A percentile compares a stretch with the other conserved stretches of the same genome.
phyloP scores from a whole-genome alignment of 2,797 vertebrate genomes.

The Pampus argenteus region DNA sequence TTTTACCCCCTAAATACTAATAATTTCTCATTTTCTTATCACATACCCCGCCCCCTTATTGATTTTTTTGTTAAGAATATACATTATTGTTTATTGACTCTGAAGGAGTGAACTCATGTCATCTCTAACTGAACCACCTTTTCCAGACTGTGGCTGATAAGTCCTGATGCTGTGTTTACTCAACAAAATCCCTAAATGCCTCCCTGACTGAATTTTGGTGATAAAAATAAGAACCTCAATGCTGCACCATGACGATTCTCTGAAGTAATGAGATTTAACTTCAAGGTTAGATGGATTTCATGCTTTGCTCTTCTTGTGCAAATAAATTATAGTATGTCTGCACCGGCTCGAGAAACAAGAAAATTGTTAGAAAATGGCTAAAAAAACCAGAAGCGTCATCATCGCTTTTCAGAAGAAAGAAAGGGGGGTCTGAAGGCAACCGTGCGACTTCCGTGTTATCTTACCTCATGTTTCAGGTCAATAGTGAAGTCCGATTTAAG shows the following conservation, averaged over 20 bases:
- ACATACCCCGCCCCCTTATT: neutral
- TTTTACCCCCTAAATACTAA: neutral
- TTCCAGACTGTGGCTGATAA: constrained; percentile 39
- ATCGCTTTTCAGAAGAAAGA: constrained; percentile 24
- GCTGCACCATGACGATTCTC: constrained; percentile 63
- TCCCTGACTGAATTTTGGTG: constrained; percentile 59
- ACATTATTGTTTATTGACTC: constrained; percentile 10
- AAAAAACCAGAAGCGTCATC: constrained; percentile 25
- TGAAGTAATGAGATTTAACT: constrained; percentile 74
- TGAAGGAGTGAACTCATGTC: constrained; percentile 13
- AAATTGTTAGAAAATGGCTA: constrained; percentile 21
- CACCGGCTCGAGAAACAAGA: constrained; percentile 39
- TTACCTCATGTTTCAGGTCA: constrained; percentile 97
- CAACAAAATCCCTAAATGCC: constrained; percentile 52
- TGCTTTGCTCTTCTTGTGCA: constrained; percentile 55
- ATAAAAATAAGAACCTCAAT: constrained; percentile 65
- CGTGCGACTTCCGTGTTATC: constrained; percentile 32
- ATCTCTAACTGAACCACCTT: constrained; percentile 41
- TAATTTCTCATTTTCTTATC: neutral
- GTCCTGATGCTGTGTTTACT: constrained; percentile 60
- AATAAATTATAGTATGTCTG: constrained; percentile 46
- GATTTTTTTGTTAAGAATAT: neutral
- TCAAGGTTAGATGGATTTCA: constrained; percentile 73
- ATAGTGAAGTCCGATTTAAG: constrained; percentile 98
- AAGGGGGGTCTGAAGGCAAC: constrained; percentile 7